These are phyloP conservation scores for Hormaphis cornu DNA, from an alignment of 1,140 invertebrate species.

Conservation along the genomic window DNA sequence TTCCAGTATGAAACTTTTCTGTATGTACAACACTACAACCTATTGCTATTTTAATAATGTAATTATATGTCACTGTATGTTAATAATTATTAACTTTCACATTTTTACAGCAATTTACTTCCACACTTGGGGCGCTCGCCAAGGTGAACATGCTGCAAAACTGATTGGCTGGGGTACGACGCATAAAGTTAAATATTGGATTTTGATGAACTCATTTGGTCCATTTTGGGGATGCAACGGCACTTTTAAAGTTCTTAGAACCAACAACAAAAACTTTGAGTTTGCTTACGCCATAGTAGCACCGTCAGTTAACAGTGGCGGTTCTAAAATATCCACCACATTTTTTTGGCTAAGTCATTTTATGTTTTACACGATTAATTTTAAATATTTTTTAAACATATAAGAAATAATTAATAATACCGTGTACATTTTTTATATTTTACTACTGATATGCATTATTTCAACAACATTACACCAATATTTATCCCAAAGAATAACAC, in stretches of 20 bases:
- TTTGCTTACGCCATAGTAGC: slow-evolving; percentile 45
- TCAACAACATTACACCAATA: too few species aligned
- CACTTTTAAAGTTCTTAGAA: slow-evolving; percentile 77
- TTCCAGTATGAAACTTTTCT: too few species aligned
- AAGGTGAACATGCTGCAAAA: slow-evolving; percentile 81
- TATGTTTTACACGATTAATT: too few species aligned
- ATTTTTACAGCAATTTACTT: slow-evolving; percentile 66
- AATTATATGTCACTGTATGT: background rate
- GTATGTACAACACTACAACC: too few species aligned
- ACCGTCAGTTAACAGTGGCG: slow-evolving; percentile 44
- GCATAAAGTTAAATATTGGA: slow-evolving; percentile 60
- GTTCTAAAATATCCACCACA: too few species aligned
- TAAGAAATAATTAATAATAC: too few species aligned
- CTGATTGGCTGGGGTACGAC: slow-evolving; percentile 62
- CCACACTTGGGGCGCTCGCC: slow-evolving; percentile 56
- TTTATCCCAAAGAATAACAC: too few species aligned
- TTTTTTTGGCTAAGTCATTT: too few species aligned
- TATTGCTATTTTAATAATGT: background rate
- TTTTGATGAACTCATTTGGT: slow-evolving; percentile 86
- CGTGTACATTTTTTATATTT: too few species aligned
- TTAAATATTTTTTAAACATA: too few species aligned
- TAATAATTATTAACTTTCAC: background rate
- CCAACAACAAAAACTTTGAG: slow-evolving; percentile 71
- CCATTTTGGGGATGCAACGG: slow-evolving; percentile 74
- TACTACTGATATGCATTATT: too few species aligned